Conservation (phyloP, 2,888 invertebrate species). For the Trissolcus japonicus region DNA sequence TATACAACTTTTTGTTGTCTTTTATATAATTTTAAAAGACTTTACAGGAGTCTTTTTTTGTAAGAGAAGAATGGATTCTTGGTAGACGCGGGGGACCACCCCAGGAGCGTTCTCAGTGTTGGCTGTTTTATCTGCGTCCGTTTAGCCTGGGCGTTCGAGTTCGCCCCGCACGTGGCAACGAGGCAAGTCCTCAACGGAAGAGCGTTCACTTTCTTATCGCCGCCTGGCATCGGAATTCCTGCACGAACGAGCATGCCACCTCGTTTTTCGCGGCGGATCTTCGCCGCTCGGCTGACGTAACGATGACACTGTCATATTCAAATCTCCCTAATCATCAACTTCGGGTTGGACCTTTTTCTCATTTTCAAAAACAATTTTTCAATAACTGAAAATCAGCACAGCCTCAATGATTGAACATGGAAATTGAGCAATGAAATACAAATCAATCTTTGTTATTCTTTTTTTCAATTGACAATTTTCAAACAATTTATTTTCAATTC, state of each 20-base stretch:
- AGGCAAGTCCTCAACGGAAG: slow-evolving; percentile 55
- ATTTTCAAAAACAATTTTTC: background rate
- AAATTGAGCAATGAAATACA: background rate
- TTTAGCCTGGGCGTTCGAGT: slow-evolving; percentile 27
- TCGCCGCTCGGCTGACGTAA: slow-evolving; percentile 36
- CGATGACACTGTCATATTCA: slow-evolving; percentile 29
- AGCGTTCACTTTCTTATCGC: slow-evolving; percentile 71
- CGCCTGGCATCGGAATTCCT: slow-evolving; percentile 58
- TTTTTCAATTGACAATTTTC: too few relatives aligned
- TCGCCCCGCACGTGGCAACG: slow-evolving; percentile 47
- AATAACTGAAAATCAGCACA: too few relatives aligned
- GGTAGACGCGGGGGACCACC: slow-evolving; percentile 48
- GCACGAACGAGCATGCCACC: slow-evolving; percentile 49
- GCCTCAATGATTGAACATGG: background rate
- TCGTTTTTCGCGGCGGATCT: slow-evolving; percentile 36
- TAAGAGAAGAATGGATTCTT: slow-evolving; percentile 26
- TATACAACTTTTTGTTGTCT: too few relatives aligned
- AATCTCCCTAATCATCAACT: slow-evolving; percentile 12
- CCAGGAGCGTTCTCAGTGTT: slow-evolving; percentile 11
- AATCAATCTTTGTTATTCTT: too few relatives aligned
- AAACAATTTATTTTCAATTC: too few relatives aligned
- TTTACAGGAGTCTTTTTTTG: slow-evolving; percentile 2
- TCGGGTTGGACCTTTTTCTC: background rate
- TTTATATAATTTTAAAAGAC: slow-evolving; percentile 14
- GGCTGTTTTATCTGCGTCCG: slow-evolving; percentile 24